These are phyloP conservation scores for Platichthys stellatus DNA, from an alignment of 2,113 vertebrate genomes.

Conservation along the genomic window DNA sequence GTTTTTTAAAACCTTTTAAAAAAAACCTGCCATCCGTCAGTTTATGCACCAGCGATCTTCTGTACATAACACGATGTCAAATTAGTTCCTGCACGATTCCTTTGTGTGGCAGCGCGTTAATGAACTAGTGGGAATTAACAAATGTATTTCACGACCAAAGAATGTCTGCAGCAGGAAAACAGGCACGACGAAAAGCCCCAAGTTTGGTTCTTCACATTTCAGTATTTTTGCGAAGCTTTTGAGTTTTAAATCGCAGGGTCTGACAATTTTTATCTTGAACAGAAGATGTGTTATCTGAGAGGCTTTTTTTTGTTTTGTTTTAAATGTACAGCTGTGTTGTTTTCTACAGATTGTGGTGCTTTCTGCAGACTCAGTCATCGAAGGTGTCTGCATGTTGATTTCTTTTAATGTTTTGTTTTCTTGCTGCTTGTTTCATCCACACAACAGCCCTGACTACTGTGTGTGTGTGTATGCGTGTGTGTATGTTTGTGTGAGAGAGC, in stretches of 20 bases:
- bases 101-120: constrained; percentile 56
- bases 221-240: constrained; percentile 57
- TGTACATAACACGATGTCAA: neutral
- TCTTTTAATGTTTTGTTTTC: neutral
- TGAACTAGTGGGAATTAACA: constrained; percentile 19
- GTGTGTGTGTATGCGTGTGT: neutral
- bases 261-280: constrained; percentile 50
- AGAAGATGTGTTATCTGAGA: constrained; percentile 32
- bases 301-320: neutral
- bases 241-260: constrained; percentile 41
- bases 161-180: constrained; percentile 70
- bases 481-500: neutral
- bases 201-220: constrained; percentile 24
- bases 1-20: neutral
- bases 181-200: constrained; percentile 33
- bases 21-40: neutral
- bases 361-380: constrained; percentile 44
- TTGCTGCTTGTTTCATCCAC: constrained; percentile 55
- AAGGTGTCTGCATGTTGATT: constrained; percentile 49
- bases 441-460: constrained; percentile 50
- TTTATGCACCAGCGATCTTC: constrained; percentile 33
- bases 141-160: constrained; percentile 75
- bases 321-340: constrained; percentile 35
- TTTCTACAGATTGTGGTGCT: constrained; percentile 61
- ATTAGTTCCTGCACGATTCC: constrained; percentile 42